Conservation (phyloP, 2,888 invertebrate species). For the Eupsilia transversa region DNA sequence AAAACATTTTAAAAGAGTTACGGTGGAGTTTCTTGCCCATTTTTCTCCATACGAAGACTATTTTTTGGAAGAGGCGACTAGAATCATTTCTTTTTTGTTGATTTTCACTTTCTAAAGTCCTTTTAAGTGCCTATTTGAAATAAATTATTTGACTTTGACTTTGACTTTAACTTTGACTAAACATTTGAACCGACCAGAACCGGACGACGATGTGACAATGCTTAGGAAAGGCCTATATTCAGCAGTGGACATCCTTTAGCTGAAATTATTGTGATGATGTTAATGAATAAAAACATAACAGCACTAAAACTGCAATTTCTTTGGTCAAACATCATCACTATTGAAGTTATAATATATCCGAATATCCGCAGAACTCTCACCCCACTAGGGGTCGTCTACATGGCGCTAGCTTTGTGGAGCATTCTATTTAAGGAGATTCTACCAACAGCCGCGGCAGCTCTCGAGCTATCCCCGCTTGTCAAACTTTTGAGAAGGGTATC, state of each 20-base stretch:
- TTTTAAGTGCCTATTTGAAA: no score
- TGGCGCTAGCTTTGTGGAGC: slow-evolving; percentile 18
- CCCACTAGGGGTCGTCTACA: slow-evolving; percentile 12
- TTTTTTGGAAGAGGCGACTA: no score
- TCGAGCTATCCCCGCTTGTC: slow-evolving; percentile 23
- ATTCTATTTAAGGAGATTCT: slow-evolving; percentile 40
- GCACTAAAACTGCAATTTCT: neutral
- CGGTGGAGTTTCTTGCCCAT: no score
- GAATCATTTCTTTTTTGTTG: no score
- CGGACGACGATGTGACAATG: neutral
- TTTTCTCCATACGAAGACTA: no score
- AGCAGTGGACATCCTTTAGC: neutral
- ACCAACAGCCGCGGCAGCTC: slow-evolving; percentile 1
- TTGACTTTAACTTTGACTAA: no score
- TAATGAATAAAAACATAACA: neutral
- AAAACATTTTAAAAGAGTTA: no score
- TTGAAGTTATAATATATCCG: neutral
- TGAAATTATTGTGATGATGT: neutral
- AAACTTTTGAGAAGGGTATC: slow-evolving; percentile 38
- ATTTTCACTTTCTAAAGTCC: no score
- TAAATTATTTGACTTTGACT: no score
- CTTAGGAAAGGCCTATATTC: neutral
- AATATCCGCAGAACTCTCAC: slow-evolving; percentile 4
- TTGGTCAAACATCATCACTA: neutral
- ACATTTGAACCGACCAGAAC: neutral